Percentiles rank a stretch among this genome's conserved stretches.
phyloP scores from a whole-genome alignment of 1,140 invertebrate species.

The Micrasema minimum region DNA sequence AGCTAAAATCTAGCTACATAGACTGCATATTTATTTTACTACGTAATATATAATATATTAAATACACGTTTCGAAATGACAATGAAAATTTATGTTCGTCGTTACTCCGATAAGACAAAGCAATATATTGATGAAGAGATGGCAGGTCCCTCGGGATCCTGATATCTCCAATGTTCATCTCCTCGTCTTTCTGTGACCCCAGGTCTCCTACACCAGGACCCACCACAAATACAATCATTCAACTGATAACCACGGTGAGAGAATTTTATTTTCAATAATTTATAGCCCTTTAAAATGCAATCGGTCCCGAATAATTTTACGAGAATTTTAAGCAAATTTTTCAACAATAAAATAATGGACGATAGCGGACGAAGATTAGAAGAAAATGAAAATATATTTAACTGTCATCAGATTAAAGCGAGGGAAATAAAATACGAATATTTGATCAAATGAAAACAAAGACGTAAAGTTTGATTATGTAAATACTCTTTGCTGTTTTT shows the following conservation, averaged over 20 bases:
- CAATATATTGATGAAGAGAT: not conserved
- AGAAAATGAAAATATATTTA: no score
- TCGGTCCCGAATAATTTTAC: no score
- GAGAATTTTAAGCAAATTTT: no score
- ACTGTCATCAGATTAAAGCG: no score
- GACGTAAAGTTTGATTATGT: not conserved
- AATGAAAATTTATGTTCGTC: constrained; percentile 9
- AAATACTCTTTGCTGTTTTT: not conserved
- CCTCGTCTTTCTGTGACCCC: not conserved
- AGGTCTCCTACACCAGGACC: not conserved
- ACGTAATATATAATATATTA: not conserved
- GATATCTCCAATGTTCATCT: not conserved
- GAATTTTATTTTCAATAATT: no score
- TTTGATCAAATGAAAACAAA: not conserved
- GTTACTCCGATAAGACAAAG: constrained; percentile 8
- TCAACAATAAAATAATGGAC: no score
- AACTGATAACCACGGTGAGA: no score
- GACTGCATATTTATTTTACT: not conserved
- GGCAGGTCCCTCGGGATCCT: not conserved
- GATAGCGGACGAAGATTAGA: no score
- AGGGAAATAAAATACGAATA: not conserved
- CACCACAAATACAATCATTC: not conserved
- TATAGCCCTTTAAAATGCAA: no score
- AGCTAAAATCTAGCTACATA: not conserved
- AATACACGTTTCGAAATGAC: not conserved